Conservation (phyloP, 1,140 invertebrate species). For the Mamestra configurata region DNA sequence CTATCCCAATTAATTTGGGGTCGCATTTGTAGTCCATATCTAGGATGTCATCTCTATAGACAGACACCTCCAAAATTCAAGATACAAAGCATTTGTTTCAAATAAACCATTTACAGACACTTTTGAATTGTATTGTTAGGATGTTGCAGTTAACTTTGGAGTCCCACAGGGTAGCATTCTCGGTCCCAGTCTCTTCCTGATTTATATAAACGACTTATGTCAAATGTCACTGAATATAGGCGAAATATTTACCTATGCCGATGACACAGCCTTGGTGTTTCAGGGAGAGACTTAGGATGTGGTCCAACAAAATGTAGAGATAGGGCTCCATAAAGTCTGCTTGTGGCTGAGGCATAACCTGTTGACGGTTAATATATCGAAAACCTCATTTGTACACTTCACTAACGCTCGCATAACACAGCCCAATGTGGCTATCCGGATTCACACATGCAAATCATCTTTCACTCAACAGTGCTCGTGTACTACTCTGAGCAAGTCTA, state of each 20-base stretch:
- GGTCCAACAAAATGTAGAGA: not conserved
- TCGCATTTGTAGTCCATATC: too few relatives aligned
- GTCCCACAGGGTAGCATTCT: too few relatives aligned
- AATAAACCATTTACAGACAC: too few relatives aligned
- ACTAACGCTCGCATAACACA: slow-evolving; percentile 2
- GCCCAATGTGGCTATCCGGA: not conserved
- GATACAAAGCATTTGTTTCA: too few relatives aligned
- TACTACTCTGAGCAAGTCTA: not conserved
- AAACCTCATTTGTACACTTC: not conserved
- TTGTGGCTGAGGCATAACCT: slow-evolving; percentile 15
- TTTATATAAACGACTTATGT: too few relatives aligned
- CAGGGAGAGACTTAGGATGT: not conserved
- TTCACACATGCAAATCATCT: not conserved
- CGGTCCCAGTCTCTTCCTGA: too few relatives aligned
- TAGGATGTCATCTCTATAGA: too few relatives aligned
- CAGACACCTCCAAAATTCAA: too few relatives aligned
- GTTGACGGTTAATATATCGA: not conserved
- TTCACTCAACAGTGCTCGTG: not conserved
- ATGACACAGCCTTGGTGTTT: slow-evolving; percentile 14
- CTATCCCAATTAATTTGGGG: too few relatives aligned
- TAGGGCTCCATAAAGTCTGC: not conserved
- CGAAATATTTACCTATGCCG: slow-evolving; percentile 6
- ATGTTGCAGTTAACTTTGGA: too few relatives aligned
- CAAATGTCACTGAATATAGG: too few relatives aligned
- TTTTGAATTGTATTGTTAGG: too few relatives aligned